These are phyloP conservation scores for Alouatta palliata DNA, from an alignment of 2,113 vertebrate species.

Conservation along the genomic window DNA sequence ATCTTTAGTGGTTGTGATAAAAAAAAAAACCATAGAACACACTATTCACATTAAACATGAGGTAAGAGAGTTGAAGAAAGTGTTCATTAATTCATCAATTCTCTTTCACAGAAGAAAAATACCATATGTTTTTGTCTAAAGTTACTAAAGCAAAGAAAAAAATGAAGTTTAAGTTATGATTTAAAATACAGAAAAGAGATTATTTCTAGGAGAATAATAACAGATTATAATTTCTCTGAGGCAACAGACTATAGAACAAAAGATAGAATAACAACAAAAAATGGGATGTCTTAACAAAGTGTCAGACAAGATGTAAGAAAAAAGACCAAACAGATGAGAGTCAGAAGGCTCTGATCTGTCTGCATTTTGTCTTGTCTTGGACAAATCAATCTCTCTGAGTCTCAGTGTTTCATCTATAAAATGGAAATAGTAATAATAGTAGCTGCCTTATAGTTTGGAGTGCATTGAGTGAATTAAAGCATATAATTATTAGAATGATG, in stretches of 20 bases:
- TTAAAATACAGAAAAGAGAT: neutral
- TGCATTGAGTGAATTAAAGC: neutral
- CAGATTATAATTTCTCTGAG: neutral
- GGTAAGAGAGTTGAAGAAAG: neutral
- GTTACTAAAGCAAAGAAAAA: neutral
- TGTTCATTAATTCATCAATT: neutral
- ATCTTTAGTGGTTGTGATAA: neutral
- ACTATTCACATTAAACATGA: neutral
- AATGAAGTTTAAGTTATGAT: neutral
- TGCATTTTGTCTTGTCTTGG: neutral
- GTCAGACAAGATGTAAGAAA: neutral
- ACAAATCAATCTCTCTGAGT: neutral
- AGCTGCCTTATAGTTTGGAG: neutral
- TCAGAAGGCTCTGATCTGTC: neutral
- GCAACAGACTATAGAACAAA: neutral
- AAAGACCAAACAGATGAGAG: neutral
- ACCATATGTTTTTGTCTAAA: neutral
- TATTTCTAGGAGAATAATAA: neutral
- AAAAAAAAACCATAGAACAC: neutral
- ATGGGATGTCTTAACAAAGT: neutral
- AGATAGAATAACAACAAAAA: neutral
- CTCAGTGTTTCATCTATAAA: neutral
- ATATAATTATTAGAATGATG: neutral
- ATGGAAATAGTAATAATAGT: neutral
- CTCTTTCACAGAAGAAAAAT: neutral